Evolutionary conservation across 2,113 vertebrate species (phyloP).

Genomic region (Electrona antarctica): DNA sequence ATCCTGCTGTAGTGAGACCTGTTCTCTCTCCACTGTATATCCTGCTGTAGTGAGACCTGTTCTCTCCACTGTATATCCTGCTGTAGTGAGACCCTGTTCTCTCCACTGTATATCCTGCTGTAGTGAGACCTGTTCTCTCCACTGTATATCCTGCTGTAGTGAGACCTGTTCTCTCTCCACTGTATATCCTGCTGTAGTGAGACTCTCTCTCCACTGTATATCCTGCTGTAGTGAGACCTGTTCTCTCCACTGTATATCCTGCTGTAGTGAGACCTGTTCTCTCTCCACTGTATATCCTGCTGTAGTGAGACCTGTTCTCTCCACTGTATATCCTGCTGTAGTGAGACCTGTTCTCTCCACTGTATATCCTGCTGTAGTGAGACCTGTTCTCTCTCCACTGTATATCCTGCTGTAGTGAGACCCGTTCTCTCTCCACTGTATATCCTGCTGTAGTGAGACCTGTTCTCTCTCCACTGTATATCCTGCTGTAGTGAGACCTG

Average conservation of each 20-base stretch:
- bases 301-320: neutral
- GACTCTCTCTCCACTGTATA: neutral
- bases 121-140: too few relatives aligned
- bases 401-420: neutral
- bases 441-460: neutral
- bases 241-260: neutral
- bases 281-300: neutral
- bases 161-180: neutral
- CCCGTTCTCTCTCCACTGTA: neutral
- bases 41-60: neutral
- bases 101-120: neutral
- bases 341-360: neutral
- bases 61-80: neutral
- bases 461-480: neutral
- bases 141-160: neutral
- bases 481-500: neutral
- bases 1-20: neutral
- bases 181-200: neutral
- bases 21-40: neutral
- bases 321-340: neutral
- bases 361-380: neutral
- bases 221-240: neutral
- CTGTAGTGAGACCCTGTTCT: neutral
- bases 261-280: neutral
- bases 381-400: neutral